Evolutionary conservation across 2,797 vertebrate genomes (phyloP).

Genomic region (Falco peregrinus): DNA sequence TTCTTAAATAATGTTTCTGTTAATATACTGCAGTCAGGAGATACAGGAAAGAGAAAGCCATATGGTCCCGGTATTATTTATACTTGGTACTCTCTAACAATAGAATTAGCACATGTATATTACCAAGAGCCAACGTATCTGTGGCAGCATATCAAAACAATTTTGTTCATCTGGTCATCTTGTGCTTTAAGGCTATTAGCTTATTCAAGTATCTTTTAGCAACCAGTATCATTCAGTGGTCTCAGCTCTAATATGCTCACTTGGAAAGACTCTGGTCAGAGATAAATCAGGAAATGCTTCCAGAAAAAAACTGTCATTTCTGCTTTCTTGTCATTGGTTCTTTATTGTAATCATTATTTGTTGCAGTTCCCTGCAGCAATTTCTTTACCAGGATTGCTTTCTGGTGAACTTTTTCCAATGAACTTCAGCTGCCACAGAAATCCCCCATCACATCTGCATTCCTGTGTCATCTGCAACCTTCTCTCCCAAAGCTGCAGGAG

Average conservation of each 20-base stretch:
- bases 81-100: neutral
- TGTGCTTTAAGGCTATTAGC: neutral
- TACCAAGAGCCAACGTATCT: neutral
- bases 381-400: neutral
- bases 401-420: neutral
- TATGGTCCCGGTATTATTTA: neutral
- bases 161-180: neutral
- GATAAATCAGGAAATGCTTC: constrained; percentile 47
- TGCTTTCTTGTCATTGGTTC: neutral
- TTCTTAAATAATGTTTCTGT: neutral
- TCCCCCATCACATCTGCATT: constrained; percentile 10
- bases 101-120: neutral
- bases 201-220: constrained; percentile 7
- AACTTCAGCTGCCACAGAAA: constrained; percentile 28
- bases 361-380: constrained; percentile 13
- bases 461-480: neutral
- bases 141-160: neutral
- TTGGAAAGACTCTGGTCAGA: neutral
- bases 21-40: neutral
- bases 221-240: neutral
- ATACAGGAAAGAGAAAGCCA: neutral
- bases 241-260: neutral
- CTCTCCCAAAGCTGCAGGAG: neutral
- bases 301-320: constrained; percentile 33
- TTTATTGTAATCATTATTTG: constrained; percentile 30